Evolutionary conservation across 2,113 vertebrate species (phyloP).

Genomic region (Aspiorhynchus laticeps): DNA sequence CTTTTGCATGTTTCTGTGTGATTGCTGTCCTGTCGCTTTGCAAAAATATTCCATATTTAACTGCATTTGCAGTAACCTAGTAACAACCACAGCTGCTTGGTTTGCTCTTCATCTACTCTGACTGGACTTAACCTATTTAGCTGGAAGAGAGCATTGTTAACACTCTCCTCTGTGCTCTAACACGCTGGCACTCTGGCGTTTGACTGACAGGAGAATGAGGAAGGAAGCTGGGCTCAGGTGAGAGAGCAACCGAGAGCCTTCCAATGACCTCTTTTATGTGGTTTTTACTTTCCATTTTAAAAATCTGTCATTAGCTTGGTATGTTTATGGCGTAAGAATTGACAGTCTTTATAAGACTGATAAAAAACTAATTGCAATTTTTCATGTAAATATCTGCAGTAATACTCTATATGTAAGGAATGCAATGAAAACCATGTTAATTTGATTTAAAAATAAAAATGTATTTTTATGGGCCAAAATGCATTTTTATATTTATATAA

Average conservation of each 20-base stretch:
- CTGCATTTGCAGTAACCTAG: not conserved
- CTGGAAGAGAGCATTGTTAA: constrained; percentile 48
- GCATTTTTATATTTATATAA: too few species aligned
- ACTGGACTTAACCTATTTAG: constrained; percentile 16
- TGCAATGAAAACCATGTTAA: too few species aligned
- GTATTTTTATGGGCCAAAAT: too few species aligned
- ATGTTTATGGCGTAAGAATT: not conserved
- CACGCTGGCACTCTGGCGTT: constrained; percentile 75
- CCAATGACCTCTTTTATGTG: not conserved
- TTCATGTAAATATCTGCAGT: too few species aligned
- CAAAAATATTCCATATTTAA: not conserved
- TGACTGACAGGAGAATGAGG: constrained; percentile 89
- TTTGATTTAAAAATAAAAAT: too few species aligned
- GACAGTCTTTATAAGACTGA: too few species aligned
- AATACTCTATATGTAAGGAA: too few species aligned
- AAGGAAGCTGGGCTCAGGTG: constrained; percentile 99
- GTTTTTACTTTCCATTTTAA: not conserved
- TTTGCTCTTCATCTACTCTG: not conserved
- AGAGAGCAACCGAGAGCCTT: constrained; percentile 62
- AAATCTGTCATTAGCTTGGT: not conserved
- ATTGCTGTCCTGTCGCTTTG: not conserved
- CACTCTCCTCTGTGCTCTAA: constrained; percentile 65
- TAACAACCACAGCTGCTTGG: constrained; percentile 1
- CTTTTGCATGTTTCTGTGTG: constrained; percentile 34
- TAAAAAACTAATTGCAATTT: too few species aligned